These are phyloP conservation scores for Diglossa cyanea DNA, from an alignment of 2,797 vertebrate species.

Conservation along the genomic window DNA sequence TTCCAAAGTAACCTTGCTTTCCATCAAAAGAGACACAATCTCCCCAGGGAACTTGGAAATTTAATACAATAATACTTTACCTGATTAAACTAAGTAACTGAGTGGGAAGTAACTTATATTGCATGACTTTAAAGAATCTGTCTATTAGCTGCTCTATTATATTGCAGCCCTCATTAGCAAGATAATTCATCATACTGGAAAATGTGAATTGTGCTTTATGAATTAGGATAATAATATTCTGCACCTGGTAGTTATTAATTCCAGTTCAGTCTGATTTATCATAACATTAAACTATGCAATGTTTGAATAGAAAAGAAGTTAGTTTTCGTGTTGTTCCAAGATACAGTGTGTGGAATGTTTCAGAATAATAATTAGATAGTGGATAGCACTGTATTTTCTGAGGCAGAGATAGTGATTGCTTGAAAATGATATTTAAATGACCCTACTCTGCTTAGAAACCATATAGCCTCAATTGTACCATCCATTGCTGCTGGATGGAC, in stretches of 20 bases:
- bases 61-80: slow-evolving; percentile 14
- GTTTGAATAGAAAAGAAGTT: slow-evolving; percentile 66
- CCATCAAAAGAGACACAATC: neutral
- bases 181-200: slow-evolving; percentile 68
- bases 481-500: slow-evolving; percentile 34
- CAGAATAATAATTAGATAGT: slow-evolving; percentile 61
- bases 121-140: slow-evolving; percentile 14
- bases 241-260: slow-evolving; percentile 75
- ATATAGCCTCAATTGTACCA: slow-evolving; percentile 20
- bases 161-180: slow-evolving; percentile 62
- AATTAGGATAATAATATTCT: slow-evolving; percentile 69
- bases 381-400: slow-evolving; percentile 38
- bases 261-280: slow-evolving; percentile 57
- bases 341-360: slow-evolving; percentile 6
- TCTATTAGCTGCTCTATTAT: slow-evolving; percentile 55
- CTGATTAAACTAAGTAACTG: slow-evolving; percentile 51
- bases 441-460: slow-evolving; percentile 5
- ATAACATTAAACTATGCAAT: slow-evolving; percentile 30
- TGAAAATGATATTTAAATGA: slow-evolving; percentile 56
- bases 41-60: slow-evolving; percentile 38
- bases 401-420: slow-evolving; percentile 35
- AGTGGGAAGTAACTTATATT: slow-evolving; percentile 12
- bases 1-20: slow-evolving; percentile 24
- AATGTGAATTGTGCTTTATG: slow-evolving; percentile 52
- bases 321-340: slow-evolving; percentile 55